These are phyloP conservation scores for Lasioglossum villosulum DNA, from an alignment of 2,888 invertebrate species.

Conservation along the genomic window DNA sequence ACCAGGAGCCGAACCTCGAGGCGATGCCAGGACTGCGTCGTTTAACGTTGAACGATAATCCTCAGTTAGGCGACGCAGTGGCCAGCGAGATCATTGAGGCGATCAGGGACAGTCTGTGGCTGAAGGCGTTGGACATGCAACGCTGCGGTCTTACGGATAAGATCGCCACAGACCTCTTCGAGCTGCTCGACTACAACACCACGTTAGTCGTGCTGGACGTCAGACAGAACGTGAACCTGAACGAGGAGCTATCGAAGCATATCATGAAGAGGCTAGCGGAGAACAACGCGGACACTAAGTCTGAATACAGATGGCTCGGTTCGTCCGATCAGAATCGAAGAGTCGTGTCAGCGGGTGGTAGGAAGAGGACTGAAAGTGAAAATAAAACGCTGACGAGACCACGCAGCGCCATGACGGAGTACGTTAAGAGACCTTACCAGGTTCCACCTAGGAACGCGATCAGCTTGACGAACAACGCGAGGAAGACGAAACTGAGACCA, in stretches of 20 bases:
- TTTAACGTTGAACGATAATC: constrained; percentile 90
- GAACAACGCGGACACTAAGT: constrained; percentile 60
- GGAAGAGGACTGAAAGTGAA: constrained; percentile 44
- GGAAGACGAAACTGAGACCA: constrained; percentile 59
- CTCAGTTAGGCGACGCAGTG: constrained; percentile 88
- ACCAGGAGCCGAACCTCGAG: constrained; percentile 90
- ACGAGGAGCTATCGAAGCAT: constrained; percentile 85
- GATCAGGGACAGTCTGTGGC: constrained; percentile 92
- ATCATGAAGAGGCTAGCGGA: constrained; percentile 74
- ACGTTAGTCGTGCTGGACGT: constrained; percentile 90
- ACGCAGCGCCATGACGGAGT: constrained; percentile 66
- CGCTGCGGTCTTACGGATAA: constrained; percentile 90
- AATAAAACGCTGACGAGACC: constrained; percentile 57
- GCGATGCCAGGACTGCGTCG: constrained; percentile 90
- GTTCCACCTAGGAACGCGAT: constrained; percentile 53
- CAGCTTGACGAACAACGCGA: constrained; percentile 35
- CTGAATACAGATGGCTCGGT: constrained; percentile 78
- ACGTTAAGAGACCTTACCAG: constrained; percentile 65
- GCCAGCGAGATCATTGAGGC: constrained; percentile 88
- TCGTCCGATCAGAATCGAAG: constrained; percentile 71
- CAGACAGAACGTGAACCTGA: constrained; percentile 87
- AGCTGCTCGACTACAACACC: constrained; percentile 88
- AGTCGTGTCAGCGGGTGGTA: constrained; percentile 68
- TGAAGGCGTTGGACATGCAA: constrained; percentile 92
- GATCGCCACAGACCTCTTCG: constrained; percentile 86